Base-by-base conservation (phyloP, 2,797 vertebrate genomes). In the Petrocephalus sullivani region DNA sequence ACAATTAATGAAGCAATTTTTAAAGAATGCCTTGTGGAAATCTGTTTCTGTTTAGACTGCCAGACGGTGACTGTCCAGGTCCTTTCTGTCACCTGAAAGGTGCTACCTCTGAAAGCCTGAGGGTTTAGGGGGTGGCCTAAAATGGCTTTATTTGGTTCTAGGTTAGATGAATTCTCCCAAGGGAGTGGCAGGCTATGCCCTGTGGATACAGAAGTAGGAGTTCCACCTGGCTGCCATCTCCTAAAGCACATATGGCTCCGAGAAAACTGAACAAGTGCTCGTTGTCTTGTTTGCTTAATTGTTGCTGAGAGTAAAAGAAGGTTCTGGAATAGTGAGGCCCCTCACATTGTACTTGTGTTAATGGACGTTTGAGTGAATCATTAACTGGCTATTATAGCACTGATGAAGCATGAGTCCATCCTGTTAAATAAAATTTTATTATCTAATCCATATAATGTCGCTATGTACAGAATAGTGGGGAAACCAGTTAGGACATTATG, bases 151-250 rank as follows among this genome's bases (percentile, higher is more conserved):
- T 61, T 88, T 84, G 14, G 81, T 87, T 88, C 71, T 87, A 88
- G 75, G 87, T 61, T 85, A 64, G 37, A 51, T 78, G 23, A 10
- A 64, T 88, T 67, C 33, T 41, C 75, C 85, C 87, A 89, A 89
- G 88, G 83, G 90, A 91, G 88, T 88, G 89, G 91, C 87, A 64
- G 85, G 87, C 88, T 87, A 53, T 86, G 51, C 85, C 71, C 83
- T 87, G 88, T 89, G 88, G 82, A 78, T 67, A 88, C 37, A 75
- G 16, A 41, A 41, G 8, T 84, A 49, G 33, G 61, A 88, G 33
- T 57, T 87, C 51, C n/a, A 56, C 53, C 23, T 23, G 71, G 16
- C 28, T 71, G 64, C 64, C 12, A 71, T 71, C 28, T 67, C 28
- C 23, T 33, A 67, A 67, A 33, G 64, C 12, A 33, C 10, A 67